A percentile compares a stretch with the other conserved stretches of the same genome.
Conservation (phyloP, 2,113 vertebrate species). For the Tragelaphus imberbis region DNA sequence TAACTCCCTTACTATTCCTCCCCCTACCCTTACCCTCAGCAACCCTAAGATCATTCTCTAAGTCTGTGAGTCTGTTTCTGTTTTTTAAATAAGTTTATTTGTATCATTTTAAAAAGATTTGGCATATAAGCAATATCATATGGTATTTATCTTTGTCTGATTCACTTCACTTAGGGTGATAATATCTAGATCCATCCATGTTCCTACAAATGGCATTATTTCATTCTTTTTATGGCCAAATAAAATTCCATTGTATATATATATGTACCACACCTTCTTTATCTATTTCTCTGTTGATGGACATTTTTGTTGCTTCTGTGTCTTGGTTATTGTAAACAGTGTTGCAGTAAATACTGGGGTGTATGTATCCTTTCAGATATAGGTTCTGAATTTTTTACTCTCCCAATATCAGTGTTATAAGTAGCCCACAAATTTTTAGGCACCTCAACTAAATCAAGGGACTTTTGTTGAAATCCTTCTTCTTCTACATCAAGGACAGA, state of each 20-base stretch:
- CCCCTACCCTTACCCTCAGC: background rate
- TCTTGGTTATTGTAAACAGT: background rate
- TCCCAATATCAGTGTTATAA: background rate
- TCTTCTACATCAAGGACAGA: background rate
- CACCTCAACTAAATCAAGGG: background rate
- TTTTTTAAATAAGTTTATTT: background rate
- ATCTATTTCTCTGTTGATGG: background rate
- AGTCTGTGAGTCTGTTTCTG: background rate
- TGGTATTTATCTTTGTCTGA: background rate
- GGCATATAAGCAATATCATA: background rate
- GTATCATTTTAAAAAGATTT: background rate
- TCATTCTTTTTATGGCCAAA: background rate
- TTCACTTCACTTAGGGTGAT: background rate
- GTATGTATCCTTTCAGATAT: background rate
- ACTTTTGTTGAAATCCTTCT: background rate
- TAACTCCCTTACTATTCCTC: background rate
- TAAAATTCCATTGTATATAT: background rate
- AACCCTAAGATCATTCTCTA: background rate
- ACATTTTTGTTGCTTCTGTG: background rate
- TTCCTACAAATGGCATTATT: background rate
- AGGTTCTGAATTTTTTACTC: background rate
- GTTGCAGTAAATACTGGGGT: background rate
- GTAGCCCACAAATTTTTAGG: background rate
- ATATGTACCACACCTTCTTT: background rate
- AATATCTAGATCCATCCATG: background rate